phyloP scores from a whole-genome alignment of 2,113 vertebrate genomes.

The Leucopsar rothschildi region DNA sequence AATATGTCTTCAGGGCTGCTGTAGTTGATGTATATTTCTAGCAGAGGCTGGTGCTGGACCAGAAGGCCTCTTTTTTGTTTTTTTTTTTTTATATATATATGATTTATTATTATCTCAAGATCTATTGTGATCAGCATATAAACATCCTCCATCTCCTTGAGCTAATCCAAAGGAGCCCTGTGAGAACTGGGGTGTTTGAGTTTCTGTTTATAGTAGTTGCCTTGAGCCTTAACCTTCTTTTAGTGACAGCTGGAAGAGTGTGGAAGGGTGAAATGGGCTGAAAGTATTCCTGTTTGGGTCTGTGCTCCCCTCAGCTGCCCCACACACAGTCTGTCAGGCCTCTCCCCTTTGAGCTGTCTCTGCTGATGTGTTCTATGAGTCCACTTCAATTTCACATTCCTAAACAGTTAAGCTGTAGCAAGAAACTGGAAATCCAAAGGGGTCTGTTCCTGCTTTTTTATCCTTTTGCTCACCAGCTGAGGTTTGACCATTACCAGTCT shows the following conservation, averaged over 20 bases:
- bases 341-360: background rate
- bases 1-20: constrained; percentile 40
- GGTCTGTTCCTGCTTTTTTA: background rate
- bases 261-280: background rate
- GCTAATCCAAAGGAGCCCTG: constrained; percentile 12
- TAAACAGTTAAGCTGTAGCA: constrained; percentile 26
- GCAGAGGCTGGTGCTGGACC: constrained; percentile 61
- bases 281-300: background rate
- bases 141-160: constrained; percentile 23
- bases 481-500: background rate
- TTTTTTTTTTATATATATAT: background rate
- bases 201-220: constrained; percentile 51
- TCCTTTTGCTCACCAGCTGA: background rate
- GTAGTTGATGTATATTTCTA: constrained; percentile 52
- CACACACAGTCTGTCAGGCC: background rate
- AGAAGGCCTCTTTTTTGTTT: constrained; percentile 22
- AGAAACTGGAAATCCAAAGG: constrained; percentile 60
- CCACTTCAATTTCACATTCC: constrained; percentile 64
- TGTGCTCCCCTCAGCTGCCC: background rate
- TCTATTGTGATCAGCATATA: constrained; percentile 37
- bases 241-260: constrained; percentile 16
- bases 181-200: constrained; percentile 18
- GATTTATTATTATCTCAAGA: constrained; percentile 43
- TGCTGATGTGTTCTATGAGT: constrained; percentile 18
- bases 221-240: constrained; percentile 58